phyloP scores from a whole-genome alignment of 1,140 invertebrate genomes.

The Diabrotica virgifera region DNA sequence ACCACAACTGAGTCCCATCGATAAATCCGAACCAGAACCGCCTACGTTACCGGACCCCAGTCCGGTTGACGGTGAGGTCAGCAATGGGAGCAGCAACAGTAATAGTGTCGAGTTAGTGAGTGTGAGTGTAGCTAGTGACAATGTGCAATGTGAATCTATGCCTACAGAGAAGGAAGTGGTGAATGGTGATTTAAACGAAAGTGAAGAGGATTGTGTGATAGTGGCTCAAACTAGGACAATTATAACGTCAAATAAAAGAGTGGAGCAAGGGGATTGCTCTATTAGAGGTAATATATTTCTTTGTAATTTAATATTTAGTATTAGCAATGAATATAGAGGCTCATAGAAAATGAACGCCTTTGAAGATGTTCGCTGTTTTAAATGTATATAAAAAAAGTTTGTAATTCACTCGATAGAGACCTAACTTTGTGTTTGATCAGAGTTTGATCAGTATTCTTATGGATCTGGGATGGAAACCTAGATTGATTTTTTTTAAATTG shows the following conservation, averaged over 20 bases:
- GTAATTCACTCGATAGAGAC: too few relatives aligned
- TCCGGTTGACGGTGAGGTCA: constrained; percentile 22
- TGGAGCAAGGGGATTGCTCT: constrained; percentile 33
- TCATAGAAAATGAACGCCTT: too few relatives aligned
- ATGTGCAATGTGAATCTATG: constrained; percentile 25
- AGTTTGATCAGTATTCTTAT: too few relatives aligned
- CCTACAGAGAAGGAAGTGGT: constrained; percentile 40
- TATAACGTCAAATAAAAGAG: constrained; percentile 20
- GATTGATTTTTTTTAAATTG: too few relatives aligned
- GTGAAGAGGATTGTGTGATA: constrained; percentile 56
- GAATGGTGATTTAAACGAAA: constrained; percentile 53
- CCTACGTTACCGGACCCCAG: constrained; percentile 5
- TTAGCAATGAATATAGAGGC: background rate
- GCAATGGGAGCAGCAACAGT: constrained; percentile 16
- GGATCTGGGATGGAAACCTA: too few relatives aligned
- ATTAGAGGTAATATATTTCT: constrained; percentile 26
- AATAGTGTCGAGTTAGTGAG: constrained; percentile 21
- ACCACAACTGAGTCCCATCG: background rate
- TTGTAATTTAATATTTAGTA: background rate
- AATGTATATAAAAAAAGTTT: too few relatives aligned
- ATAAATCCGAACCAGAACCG: constrained; percentile 7
- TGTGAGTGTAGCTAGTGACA: constrained; percentile 18
- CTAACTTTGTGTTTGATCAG: too few relatives aligned
- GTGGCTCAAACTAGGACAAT: constrained; percentile 38
- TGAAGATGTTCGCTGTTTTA: too few relatives aligned